phyloP scores from a whole-genome alignment of 53 echinoderm and acorn worm genomes.

The Mesocentrotus franciscanus region DNA sequence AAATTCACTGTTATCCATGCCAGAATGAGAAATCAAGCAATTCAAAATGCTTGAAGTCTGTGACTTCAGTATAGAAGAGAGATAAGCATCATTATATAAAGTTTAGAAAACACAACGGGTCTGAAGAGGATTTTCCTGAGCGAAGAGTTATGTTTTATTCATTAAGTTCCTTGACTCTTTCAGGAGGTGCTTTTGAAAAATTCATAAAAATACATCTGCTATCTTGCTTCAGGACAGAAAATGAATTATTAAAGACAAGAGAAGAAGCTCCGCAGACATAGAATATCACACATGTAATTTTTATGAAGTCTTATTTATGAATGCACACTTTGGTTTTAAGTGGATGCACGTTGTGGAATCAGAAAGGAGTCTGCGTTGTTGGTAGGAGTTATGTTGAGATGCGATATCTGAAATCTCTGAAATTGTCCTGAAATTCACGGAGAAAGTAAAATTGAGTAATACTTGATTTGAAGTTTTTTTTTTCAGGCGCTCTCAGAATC shows the following conservation, averaged over 20 bases:
- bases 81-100: background rate
- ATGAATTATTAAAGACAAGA: slow-evolving; percentile 9
- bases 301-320: slow-evolving; percentile 13
- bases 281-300: background rate
- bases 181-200: slow-evolving; percentile 15
- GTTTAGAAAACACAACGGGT: background rate
- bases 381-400: background rate
- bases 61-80: background rate
- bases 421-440: background rate
- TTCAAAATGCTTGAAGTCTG: background rate
- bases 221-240: background rate
- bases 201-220: slow-evolving; percentile 14
- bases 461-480: background rate
- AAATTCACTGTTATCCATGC: too few species aligned
- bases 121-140: background rate
- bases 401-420: background rate
- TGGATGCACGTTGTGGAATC: background rate
- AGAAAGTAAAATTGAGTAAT: background rate
- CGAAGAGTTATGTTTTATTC: background rate
- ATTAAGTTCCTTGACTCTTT: background rate
- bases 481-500: too few species aligned
- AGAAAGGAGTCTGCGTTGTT: background rate
- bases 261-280: background rate
- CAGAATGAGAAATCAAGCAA: background rate
- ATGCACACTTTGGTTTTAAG: background rate